A percentile compares a stretch with the other conserved stretches of the same genome.
Conservation (phyloP, 2,113 vertebrate genomes). For the Poeciliopsis retropinna region DNA sequence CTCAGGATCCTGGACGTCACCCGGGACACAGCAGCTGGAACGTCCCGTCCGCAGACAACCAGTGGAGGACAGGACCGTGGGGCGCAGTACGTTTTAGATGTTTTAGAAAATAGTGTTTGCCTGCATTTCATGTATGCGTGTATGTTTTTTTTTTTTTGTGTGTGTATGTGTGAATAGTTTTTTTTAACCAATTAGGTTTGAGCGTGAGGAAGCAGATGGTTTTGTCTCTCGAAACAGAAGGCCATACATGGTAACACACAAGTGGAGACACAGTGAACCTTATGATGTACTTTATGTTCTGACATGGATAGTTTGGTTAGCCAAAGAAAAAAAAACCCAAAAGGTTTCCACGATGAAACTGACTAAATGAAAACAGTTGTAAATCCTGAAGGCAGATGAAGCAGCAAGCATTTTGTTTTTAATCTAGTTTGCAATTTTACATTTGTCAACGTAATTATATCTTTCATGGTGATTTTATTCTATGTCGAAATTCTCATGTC, state of each 20-base stretch:
- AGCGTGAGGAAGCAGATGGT: conserved; percentile 33
- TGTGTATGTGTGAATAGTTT: conserved; percentile 41
- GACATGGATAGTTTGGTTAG: not conserved
- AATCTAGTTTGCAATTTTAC: not conserved
- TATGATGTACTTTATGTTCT: not conserved
- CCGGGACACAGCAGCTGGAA: conserved; percentile 84
- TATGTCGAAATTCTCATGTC: not conserved
- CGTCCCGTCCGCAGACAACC: conserved; percentile 81
- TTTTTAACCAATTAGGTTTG: conserved; percentile 28
- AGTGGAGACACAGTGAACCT: conserved; percentile 5
- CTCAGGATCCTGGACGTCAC: conserved; percentile 77
- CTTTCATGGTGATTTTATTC: not conserved
- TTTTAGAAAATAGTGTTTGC: conserved; percentile 10
- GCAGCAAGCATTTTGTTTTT: conserved; percentile 1
- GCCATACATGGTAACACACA: conserved; percentile 48
- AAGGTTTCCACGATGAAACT: not conserved
- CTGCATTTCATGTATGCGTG: not conserved
- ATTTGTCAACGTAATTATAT: too few species aligned
- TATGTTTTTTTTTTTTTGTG: not conserved
- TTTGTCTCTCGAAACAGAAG: conserved; percentile 31
- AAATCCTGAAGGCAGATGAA: not conserved
- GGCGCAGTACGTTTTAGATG: conserved; percentile 86
- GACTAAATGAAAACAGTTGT: not conserved
- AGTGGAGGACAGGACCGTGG: conserved; percentile 98
- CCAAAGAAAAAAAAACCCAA: not conserved